Evolutionary conservation across 2,888 invertebrate genomes (phyloP), one percentile per base, ranked within the genome.

Genomic region (Gryllus longicercus): DNA sequence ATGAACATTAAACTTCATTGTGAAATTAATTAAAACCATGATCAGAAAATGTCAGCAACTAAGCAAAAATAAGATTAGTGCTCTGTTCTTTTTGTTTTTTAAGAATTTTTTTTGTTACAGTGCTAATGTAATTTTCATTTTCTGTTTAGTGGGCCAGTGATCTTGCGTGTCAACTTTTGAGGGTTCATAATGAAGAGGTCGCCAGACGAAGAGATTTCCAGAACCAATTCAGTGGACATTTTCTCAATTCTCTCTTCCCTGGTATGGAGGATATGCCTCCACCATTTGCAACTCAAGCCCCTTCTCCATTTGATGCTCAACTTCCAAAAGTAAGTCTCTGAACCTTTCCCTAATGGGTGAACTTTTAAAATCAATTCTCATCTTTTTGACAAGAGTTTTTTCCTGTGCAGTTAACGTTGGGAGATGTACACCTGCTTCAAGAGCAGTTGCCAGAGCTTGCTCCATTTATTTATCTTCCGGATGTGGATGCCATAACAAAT

Each of bases 261-360:
- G 98, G 98, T 0, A 91, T 98, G 89, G 93, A 94, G 79, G 98
- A 98, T 85, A 88, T 93, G 82, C 95, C 96, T 2, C 93, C 94
- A 3, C 89, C 92, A 0, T 98, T 95, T 86, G 96, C 95, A 79
- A 95, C 94, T 5, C 92, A 93, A 85, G 91, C 93, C 81, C 95
- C 95, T 0, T 88, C 92, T 0, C 88, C 90, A n/a, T 96, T 95
- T 85, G 96, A 96, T 86, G 89, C 90, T 23, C 89, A 89, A 75
- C 87, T 95, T 82, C 95, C 95, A 23, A 78, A 79, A 79, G 81
- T 81, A 81, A 25, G 50, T 50, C 8, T 25, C 8, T 49, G 8
- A 16, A 25, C 23, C 25, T 8, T 11, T 23, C 16, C 23, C 76
- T 23, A 75, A 25, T 23, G 74, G 1, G 74, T 2, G 74, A 74